Conservation (phyloP, 2,113 vertebrate genomes). For the Microcebus ravelobensis region DNA sequence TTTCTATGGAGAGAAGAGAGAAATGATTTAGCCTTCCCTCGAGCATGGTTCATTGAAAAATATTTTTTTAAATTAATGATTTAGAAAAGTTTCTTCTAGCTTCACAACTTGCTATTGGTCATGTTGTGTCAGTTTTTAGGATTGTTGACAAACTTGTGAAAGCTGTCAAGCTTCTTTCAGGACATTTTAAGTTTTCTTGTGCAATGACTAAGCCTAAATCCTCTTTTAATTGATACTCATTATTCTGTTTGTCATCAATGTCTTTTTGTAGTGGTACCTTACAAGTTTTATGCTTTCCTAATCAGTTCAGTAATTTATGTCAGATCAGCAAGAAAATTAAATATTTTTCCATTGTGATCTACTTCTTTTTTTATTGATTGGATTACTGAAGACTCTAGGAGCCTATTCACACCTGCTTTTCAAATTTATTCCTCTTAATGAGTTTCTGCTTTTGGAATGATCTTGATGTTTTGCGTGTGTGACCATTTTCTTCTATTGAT, state of each 20-base stretch:
- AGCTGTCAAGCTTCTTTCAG: neutral
- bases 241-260: neutral
- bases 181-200: neutral
- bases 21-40: neutral
- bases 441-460: neutral
- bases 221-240: neutral
- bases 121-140: neutral
- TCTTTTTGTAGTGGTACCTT: neutral
- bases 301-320: neutral
- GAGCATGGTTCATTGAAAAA: neutral
- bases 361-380: neutral
- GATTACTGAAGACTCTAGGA: neutral
- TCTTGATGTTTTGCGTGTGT: neutral
- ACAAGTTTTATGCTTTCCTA: neutral
- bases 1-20: neutral
- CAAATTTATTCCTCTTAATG: neutral
- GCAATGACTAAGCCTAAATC: constrained; percentile 13
- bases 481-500: neutral
- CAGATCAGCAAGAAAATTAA: neutral
- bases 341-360: neutral
- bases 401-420: neutral
- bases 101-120: neutral
- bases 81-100: neutral
- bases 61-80: neutral
- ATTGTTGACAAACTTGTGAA: neutral